Evolutionary conservation across 2,797 vertebrate genomes (phyloP).

Genomic region (Bovichtus variegatus): DNA sequence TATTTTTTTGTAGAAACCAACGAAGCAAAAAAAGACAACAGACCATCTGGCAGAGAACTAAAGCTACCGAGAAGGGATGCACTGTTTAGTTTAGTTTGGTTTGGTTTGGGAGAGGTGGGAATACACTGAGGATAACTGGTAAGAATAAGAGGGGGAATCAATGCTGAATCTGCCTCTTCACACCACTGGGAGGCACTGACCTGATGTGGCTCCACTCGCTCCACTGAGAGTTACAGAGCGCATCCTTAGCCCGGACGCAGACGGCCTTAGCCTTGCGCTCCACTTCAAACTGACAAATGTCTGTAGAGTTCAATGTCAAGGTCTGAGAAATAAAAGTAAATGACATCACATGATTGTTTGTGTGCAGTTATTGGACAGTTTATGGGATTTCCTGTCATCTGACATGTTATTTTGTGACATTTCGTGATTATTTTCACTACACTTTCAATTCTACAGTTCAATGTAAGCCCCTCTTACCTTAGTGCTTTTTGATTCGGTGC

Average conservation of each 20-base stretch:
- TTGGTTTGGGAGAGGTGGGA: neutral
- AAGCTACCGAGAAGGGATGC: neutral
- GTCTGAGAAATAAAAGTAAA: conserved; percentile 30
- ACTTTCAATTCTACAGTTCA: neutral
- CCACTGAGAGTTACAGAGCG: conserved; percentile 80
- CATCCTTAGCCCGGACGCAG: conserved; percentile 81
- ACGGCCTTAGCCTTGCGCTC: conserved; percentile 49
- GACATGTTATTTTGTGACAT: neutral
- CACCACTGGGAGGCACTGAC: conserved; percentile 55
- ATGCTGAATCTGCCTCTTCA: neutral
- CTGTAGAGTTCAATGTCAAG: conserved; percentile 41
- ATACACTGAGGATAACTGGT: neutral
- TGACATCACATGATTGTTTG: neutral
- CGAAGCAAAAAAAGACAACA: neutral
- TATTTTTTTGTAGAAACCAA: neutral
- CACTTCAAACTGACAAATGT: conserved; percentile 61
- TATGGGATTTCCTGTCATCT: neutral
- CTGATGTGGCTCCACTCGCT: conserved; percentile 81
- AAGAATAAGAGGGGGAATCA: neutral
- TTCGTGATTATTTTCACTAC: neutral
- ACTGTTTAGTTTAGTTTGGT: too few relatives aligned
- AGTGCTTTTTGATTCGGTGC: conserved; percentile 10
- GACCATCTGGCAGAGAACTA: neutral
- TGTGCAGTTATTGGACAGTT: neutral
- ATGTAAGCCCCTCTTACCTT: conserved; percentile 57